phyloP scores from a whole-genome alignment of 2,888 invertebrate species.

The Lasiommata megera region DNA sequence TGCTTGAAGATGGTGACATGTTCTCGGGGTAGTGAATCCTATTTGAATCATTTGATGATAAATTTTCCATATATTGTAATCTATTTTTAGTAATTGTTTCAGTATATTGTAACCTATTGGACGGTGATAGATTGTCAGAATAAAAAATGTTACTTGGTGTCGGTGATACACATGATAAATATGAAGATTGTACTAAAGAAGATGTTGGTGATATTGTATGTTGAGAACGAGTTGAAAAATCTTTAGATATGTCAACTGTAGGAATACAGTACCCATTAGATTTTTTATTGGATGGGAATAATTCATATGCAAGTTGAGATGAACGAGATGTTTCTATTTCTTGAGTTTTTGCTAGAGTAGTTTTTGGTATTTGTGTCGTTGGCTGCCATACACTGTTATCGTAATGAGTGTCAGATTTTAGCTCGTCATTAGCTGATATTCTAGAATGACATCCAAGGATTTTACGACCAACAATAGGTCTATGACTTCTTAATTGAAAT shows the following conservation, averaged over 20 bases:
- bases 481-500: constrained; percentile 27
- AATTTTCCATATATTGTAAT: neutral
- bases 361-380: constrained; percentile 42
- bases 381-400: constrained; percentile 29
- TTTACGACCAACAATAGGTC: constrained; percentile 62
- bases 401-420: constrained; percentile 3
- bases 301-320: constrained; percentile 47
- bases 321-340: too few species aligned
- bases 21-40: neutral
- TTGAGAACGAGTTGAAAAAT: neutral
- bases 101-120: neutral
- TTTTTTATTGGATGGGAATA: constrained; percentile 55
- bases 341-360: too few species aligned
- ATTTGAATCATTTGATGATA: neutral
- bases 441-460: constrained; percentile 39
- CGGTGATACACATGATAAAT: neutral
- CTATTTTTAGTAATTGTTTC: neutral
- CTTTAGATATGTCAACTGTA: constrained; percentile 26
- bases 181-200: neutral
- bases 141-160: neutral
- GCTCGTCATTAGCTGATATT: neutral
- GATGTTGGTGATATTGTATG: neutral
- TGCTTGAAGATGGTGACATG: neutral
- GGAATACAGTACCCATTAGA: constrained; percentile 44
- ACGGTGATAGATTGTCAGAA: neutral